Conservation (phyloP, 2,113 vertebrate species). For the Chaenogobius annularis region DNA sequence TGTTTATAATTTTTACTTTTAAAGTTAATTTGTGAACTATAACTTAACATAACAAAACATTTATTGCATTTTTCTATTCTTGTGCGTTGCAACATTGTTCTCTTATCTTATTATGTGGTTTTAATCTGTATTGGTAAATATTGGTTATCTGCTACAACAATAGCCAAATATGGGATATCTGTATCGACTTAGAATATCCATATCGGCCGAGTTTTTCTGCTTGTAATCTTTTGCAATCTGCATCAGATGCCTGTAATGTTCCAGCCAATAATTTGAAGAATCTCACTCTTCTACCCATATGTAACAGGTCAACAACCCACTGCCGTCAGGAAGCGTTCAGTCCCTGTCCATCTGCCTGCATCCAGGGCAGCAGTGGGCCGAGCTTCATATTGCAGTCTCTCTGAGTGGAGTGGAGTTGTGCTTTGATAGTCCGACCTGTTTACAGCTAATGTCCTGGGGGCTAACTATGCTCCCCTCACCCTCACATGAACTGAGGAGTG, state of each 20-base stretch:
- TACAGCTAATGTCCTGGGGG: constrained; percentile 70
- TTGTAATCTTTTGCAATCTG: not conserved
- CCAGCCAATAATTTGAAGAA: constrained; percentile 34
- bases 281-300: constrained; percentile 43
- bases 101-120: no score
- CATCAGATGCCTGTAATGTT: not conserved
- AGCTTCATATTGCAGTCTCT: constrained; percentile 76
- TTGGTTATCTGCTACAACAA: no score
- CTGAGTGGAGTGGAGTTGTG: constrained; percentile 57
- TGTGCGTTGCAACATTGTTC: no score
- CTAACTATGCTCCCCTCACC: constrained; percentile 70
- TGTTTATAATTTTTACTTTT: no score
- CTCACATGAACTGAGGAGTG: constrained; percentile 76
- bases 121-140: no score
- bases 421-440: constrained; percentile 80
- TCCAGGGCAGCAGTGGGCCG: constrained; percentile 49
- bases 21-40: no score
- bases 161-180: no score
- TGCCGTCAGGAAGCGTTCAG: constrained; percentile 49
- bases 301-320: constrained; percentile 32
- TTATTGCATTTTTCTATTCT: no score
- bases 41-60: no score
- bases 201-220: no score
- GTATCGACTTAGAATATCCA: no score
- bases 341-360: constrained; percentile 45